Conservation (phyloP, 2,797 vertebrate species). For the Cuculus canorus region DNA sequence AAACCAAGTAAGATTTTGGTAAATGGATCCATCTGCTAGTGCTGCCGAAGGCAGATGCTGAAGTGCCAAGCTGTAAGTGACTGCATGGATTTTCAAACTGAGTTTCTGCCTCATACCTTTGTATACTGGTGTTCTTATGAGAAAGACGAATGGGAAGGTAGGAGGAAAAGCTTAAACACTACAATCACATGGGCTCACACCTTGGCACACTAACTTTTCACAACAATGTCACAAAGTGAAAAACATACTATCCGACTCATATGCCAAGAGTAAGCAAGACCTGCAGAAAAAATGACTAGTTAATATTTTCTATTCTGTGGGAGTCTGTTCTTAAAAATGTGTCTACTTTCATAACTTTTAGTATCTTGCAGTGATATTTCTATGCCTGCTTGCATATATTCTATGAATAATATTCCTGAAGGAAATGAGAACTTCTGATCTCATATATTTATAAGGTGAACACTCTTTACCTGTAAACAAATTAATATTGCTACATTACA, state of each 20-base stretch:
- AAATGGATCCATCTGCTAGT: not conserved
- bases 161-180: not conserved
- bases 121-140: not conserved
- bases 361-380: not conserved
- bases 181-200: not conserved
- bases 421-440: not conserved
- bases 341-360: not conserved
- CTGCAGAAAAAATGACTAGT: not conserved
- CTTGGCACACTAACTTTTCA: not conserved
- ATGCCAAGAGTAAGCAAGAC: not conserved
- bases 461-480: not conserved
- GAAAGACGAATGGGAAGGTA: not conserved
- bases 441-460: not conserved
- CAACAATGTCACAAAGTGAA: not conserved
- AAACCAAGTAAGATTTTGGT: not conserved
- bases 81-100: not conserved
- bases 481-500: not conserved
- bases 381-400: not conserved
- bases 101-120: not conserved
- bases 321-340: not conserved
- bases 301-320: not conserved
- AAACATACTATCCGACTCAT: not conserved
- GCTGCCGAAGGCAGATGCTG: not conserved
- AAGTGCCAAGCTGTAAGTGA: not conserved
- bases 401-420: not conserved